These are phyloP conservation scores for Eulemur mongoz DNA, from an alignment of 2,797 vertebrate genomes.

Conservation along the genomic window DNA sequence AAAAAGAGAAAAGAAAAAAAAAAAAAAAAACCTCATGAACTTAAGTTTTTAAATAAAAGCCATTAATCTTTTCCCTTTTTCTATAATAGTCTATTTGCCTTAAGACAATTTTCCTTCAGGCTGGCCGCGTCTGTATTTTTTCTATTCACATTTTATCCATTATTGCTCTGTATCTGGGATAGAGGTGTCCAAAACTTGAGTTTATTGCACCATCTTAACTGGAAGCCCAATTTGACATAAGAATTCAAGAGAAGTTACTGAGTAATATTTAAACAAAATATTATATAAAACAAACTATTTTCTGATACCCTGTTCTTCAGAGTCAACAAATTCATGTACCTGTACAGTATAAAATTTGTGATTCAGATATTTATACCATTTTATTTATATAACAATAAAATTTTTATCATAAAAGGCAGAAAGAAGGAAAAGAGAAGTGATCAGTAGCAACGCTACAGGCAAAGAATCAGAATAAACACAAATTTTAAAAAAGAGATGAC, in stretches of 20 bases:
- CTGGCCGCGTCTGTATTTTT: background rate
- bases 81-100: background rate
- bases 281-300: background rate
- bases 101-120: background rate
- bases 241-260: background rate
- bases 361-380: background rate
- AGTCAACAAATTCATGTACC: background rate
- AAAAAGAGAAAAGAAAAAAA: too few relatives aligned
- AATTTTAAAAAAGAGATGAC: background rate
- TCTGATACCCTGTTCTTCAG: background rate
- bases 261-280: background rate
- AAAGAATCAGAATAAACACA: background rate
- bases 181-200: background rate
- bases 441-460: background rate
- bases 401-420: conserved; percentile 48
- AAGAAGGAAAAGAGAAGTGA: background rate
- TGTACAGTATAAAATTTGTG: background rate
- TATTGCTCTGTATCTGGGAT: background rate
- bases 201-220: background rate
- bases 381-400: conserved; percentile 28
- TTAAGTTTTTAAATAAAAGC: background rate
- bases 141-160: background rate
- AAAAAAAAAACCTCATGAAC: too few relatives aligned
- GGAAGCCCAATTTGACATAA: background rate
- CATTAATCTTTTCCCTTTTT: background rate